A percentile compares a stretch with the other conserved stretches of the same genome.
These are phyloP conservation scores for Drosophila bocki DNA, from an alignment of 1,140 invertebrate species.

Conservation along the genomic window DNA sequence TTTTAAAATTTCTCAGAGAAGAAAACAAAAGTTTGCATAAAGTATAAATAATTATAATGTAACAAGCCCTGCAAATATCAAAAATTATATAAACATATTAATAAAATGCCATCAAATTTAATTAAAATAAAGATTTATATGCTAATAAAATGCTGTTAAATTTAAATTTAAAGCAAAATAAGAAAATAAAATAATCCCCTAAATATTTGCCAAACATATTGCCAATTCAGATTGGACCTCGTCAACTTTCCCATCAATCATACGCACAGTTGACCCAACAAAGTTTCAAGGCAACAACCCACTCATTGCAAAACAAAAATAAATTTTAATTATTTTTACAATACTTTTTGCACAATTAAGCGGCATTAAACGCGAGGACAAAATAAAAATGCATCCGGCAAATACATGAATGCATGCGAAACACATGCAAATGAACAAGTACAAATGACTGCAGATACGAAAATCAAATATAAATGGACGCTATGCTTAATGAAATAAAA, in stretches of 20 bases:
- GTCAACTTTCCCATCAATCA: conserved; percentile 20
- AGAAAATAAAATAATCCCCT: not conserved
- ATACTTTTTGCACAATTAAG: conserved; percentile 52
- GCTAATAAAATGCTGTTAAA: no score
- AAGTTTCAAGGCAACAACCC: not conserved
- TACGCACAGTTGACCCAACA: conserved; percentile 8
- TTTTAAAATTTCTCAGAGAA: not conserved
- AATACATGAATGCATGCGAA: conserved; percentile 18
- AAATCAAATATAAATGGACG: conserved; percentile 55
- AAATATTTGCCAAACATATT: not conserved
- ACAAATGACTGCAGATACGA: conserved; percentile 20
- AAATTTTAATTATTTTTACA: conserved; percentile 7
- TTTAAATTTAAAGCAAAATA: not conserved
- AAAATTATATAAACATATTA: no score
- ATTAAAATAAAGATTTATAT: not conserved
- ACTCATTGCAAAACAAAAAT: not conserved
- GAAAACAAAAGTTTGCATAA: not conserved
- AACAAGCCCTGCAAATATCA: not conserved
- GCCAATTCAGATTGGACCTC: not conserved
- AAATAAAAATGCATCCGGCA: conserved; percentile 9
- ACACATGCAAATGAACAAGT: not conserved
- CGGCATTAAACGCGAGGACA: conserved; percentile 30
- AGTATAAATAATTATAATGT: not conserved
- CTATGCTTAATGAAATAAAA: conserved; percentile 64
- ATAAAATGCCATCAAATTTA: not conserved